A percentile compares a stretch with the other conserved stretches of the same genome.
Evolutionary conservation across 2,113 vertebrate genomes (phyloP).

Genomic region (Amia ocellicauda): DNA sequence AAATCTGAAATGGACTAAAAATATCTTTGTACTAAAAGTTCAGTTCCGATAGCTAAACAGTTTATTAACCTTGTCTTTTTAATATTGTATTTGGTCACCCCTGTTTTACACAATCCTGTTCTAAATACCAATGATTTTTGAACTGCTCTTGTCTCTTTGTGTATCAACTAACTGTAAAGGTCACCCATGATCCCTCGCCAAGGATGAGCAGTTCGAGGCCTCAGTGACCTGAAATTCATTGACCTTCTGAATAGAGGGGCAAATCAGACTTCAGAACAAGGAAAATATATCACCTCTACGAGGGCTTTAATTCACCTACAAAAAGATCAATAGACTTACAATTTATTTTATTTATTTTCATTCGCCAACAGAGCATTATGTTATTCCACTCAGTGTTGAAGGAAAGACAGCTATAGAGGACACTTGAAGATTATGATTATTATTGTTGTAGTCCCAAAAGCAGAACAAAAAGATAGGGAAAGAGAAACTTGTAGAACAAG

Average conservation of each 20-base stretch:
- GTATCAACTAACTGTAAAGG: constrained; percentile 42
- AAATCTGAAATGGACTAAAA: no score
- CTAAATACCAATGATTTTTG: constrained; percentile 3
- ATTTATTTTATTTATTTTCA: constrained; percentile 14
- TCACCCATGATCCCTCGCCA: constrained; percentile 45
- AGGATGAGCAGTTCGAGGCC: constrained; percentile 44
- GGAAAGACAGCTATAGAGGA: no score
- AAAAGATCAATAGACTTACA: constrained; percentile 30
- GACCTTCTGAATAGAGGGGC: constrained; percentile 38
- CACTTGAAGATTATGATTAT: no score
- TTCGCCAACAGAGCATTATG: background rate
- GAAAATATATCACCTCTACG: constrained; percentile 36
- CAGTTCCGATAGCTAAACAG: no score
- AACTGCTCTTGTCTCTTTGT: background rate
- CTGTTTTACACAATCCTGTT: constrained; percentile 9
- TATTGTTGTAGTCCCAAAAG: no score
- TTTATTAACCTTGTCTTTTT: no score
- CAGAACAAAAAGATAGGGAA: no score
- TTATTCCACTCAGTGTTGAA: no score
- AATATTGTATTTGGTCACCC: background rate
- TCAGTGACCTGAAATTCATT: constrained; percentile 52
- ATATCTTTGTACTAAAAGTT: no score
- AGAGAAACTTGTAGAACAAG: no score
- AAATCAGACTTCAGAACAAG: constrained; percentile 44
- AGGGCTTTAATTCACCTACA: constrained; percentile 30